A percentile compares a stretch with the other conserved stretches of the same genome.
These are phyloP conservation scores for Drosophila persimilis DNA, from an alignment of 1,140 invertebrate species.

Conservation along the genomic window DNA sequence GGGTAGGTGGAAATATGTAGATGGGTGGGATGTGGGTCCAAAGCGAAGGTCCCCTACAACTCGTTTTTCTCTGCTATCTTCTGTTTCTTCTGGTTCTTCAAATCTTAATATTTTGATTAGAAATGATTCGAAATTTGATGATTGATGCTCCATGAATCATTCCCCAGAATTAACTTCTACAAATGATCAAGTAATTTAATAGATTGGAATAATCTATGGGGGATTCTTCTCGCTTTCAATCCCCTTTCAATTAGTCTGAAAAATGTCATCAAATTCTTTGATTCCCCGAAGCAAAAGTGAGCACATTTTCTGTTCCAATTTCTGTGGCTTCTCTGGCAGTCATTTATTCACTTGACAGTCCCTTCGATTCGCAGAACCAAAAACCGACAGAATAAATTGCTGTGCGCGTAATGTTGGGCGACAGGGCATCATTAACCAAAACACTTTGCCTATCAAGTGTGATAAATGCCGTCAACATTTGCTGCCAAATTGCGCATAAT, in stretches of 20 bases:
- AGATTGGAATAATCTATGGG: too few species aligned
- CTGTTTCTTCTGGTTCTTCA: background rate
- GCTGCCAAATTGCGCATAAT: slow-evolving; percentile 64
- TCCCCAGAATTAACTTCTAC: too few species aligned
- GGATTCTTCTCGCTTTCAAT: too few species aligned
- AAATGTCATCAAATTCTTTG: too few species aligned
- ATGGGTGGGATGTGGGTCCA: background rate
- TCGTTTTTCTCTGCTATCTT: slow-evolving; percentile 32
- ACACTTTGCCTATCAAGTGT: slow-evolving; percentile 71
- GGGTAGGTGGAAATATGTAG: background rate
- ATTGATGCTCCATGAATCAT: too few species aligned
- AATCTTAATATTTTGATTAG: slow-evolving; percentile 23
- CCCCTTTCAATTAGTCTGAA: too few species aligned
- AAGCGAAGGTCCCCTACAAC: slow-evolving; percentile 19
- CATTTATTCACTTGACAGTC: slow-evolving; percentile 23
- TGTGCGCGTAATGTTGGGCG: slow-evolving; percentile 29
- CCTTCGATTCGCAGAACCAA: slow-evolving; percentile 7
- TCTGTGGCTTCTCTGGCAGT: slow-evolving; percentile 1
- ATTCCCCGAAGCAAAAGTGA: too few species aligned
- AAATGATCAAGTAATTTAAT: too few species aligned
- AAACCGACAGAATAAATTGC: slow-evolving; percentile 35
- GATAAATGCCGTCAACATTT: slow-evolving; percentile 68
- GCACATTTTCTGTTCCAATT: background rate
- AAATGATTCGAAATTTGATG: too few species aligned
- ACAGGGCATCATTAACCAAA: slow-evolving; percentile 64